Percentiles rank a stretch among this genome's conserved stretches.
These are phyloP conservation scores for Platypus cylindrus DNA, from an alignment of 2,888 invertebrate species.

Conservation along the genomic window DNA sequence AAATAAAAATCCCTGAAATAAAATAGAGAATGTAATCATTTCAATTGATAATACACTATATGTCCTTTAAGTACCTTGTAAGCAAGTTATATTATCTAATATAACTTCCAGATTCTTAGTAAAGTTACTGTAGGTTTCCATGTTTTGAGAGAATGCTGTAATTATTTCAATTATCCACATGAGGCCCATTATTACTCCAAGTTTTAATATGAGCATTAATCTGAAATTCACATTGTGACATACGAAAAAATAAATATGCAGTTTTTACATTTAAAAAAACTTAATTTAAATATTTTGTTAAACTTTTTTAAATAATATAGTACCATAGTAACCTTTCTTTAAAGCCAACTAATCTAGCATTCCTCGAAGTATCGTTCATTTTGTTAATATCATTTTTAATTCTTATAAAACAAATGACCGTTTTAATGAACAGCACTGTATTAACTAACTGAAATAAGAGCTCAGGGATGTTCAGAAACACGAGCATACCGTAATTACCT, in stretches of 20 bases:
- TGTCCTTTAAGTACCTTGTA: constrained; percentile 43
- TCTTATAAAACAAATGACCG: constrained; percentile 54
- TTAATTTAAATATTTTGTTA: neutral
- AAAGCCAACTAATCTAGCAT: constrained; percentile 48
- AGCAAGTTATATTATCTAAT: constrained; percentile 53
- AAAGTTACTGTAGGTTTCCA: constrained; percentile 35
- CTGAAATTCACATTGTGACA: constrained; percentile 34
- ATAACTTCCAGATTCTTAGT: constrained; percentile 31
- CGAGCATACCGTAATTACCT: constrained; percentile 21
- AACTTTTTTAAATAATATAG: neutral
- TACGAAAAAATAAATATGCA: neutral
- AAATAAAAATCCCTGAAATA: constrained; percentile 1
- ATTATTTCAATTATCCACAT: constrained; percentile 58
- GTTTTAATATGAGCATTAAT: constrained; percentile 56
- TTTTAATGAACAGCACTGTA: constrained; percentile 52
- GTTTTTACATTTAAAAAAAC: neutral
- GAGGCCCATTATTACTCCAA: constrained; percentile 70
- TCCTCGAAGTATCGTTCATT: constrained; percentile 48
- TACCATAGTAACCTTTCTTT: constrained; percentile 44
- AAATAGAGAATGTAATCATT: neutral
- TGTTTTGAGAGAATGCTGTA: constrained; percentile 43
- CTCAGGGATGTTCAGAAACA: constrained; percentile 38
- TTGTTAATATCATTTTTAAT: constrained; percentile 63
- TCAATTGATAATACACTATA: neutral
- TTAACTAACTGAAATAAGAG: constrained; percentile 52